These are phyloP conservation scores for Arctocebus calabarensis DNA, from an alignment of 2,797 vertebrate genomes.

Conservation along the genomic window DNA sequence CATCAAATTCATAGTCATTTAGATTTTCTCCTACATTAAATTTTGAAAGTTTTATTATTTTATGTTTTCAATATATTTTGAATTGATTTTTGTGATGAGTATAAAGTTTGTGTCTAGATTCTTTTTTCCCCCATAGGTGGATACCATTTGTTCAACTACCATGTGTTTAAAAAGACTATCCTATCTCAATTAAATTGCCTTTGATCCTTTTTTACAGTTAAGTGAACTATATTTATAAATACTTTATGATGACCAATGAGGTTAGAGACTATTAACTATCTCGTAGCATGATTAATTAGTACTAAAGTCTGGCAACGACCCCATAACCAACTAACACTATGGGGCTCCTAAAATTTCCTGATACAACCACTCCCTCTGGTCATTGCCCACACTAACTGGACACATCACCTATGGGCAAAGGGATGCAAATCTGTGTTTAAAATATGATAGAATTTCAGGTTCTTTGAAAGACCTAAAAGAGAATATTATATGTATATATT, in stretches of 20 bases:
- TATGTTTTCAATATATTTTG: background rate
- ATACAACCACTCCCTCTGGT: background rate
- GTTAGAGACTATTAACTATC: background rate
- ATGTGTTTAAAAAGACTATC: background rate
- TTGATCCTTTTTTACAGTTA: background rate
- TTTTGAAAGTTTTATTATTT: background rate
- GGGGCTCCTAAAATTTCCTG: background rate
- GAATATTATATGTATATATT: background rate
- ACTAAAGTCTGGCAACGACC: background rate
- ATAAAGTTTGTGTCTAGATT: background rate
- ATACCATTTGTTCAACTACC: background rate
- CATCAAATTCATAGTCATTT: background rate
- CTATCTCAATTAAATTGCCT: background rate
- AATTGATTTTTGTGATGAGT: background rate
- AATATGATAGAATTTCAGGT: background rate
- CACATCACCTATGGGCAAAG: background rate
- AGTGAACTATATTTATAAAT: background rate
- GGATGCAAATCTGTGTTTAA: background rate
- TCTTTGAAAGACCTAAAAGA: background rate
- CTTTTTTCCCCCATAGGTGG: background rate
- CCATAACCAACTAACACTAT: background rate
- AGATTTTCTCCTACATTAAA: background rate
- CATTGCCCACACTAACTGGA: background rate
- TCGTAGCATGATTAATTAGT: background rate
- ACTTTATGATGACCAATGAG: background rate